Percentiles rank a stretch among this genome's conserved stretches.
phyloP scores from a whole-genome alignment of 2,797 vertebrate genomes.

The Acrossocheilus wenchowensis region DNA sequence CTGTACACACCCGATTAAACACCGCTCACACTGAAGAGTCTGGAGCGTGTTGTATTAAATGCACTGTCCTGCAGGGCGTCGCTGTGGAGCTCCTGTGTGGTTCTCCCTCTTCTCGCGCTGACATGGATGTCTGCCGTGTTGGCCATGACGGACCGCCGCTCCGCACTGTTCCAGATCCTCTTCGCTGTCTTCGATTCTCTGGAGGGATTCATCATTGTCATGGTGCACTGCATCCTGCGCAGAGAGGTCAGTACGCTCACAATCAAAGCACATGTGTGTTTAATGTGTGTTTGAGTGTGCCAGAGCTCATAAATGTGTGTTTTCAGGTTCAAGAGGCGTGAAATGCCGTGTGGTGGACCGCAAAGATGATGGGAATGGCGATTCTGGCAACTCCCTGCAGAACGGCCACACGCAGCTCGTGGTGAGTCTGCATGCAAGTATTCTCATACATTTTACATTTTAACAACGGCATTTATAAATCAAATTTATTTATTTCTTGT shows the following conservation, averaged over 20 bases:
- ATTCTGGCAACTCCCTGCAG: constrained; percentile 95
- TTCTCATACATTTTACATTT: constrained; percentile 20
- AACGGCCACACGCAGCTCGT: constrained; percentile 93
- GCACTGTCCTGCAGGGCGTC: constrained; percentile 85
- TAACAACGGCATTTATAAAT: constrained; percentile 37
- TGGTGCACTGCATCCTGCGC: constrained; percentile 97
- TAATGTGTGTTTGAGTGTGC: not conserved
- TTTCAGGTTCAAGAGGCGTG: constrained; percentile 94
- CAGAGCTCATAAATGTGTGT: not conserved
- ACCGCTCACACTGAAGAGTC: constrained; percentile 60
- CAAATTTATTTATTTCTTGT: constrained; percentile 69
- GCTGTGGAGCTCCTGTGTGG: constrained; percentile 98
- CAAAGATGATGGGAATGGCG: constrained; percentile 95
- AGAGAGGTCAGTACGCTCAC: constrained; percentile 83
- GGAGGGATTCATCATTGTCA: constrained; percentile 98
- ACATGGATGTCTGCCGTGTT: constrained; percentile 99
- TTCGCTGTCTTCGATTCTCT: constrained; percentile 97
- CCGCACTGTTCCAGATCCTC: constrained; percentile 98
- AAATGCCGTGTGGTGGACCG: constrained; percentile 98
- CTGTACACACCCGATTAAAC: constrained; percentile 39
- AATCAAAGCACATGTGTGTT: not conserved
- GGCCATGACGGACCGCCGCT: constrained; percentile 96
- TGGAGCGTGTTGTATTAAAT: constrained; percentile 16
- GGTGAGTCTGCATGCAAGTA: constrained; percentile 75
- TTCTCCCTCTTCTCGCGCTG: constrained; percentile 95